Percentiles rank a stretch among this genome's conserved stretches.
phyloP scores from a whole-genome alignment of 1,140 invertebrate species.

The Solenopsis invicta region DNA sequence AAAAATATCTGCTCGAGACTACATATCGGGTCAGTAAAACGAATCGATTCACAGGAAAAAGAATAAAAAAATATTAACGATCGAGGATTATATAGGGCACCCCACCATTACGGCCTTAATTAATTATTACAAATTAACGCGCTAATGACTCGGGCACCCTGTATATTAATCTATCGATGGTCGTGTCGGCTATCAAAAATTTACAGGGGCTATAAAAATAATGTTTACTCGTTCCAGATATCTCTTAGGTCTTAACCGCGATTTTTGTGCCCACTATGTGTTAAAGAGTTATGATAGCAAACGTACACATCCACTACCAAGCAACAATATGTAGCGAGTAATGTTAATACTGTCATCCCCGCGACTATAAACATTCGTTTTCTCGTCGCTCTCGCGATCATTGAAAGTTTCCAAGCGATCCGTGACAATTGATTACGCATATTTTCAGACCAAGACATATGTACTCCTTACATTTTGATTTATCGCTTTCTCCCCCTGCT shows the following conservation, averaged over 20 bases:
- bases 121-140: slow-evolving; percentile 28
- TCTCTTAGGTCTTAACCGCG: slow-evolving; percentile 64
- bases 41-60: neutral
- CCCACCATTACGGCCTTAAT: slow-evolving; percentile 19
- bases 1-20: slow-evolving; percentile 54
- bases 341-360: slow-evolving; percentile 70
- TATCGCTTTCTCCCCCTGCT: neutral
- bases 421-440: slow-evolving; percentile 44
- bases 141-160: neutral
- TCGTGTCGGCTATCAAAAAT: slow-evolving; percentile 58
- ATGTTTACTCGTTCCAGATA: slow-evolving; percentile 65
- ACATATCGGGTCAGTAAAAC: neutral
- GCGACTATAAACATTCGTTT: slow-evolving; percentile 35
- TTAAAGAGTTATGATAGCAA: slow-evolving; percentile 42
- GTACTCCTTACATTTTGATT: slow-evolving; percentile 31
- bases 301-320: slow-evolving; percentile 57
- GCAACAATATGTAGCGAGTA: slow-evolving; percentile 69
- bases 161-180: slow-evolving; percentile 26
- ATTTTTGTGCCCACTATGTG: slow-evolving; percentile 67
- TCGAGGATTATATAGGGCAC: slow-evolving; percentile 17
- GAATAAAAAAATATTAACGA: slow-evolving; percentile 42
- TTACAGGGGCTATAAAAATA: slow-evolving; percentile 76
- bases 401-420: neutral
- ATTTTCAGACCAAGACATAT: neutral
- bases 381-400: neutral